Evolutionary conservation across 2,797 vertebrate genomes (phyloP).

Genomic region (Apogon hyalosoma): DNA sequence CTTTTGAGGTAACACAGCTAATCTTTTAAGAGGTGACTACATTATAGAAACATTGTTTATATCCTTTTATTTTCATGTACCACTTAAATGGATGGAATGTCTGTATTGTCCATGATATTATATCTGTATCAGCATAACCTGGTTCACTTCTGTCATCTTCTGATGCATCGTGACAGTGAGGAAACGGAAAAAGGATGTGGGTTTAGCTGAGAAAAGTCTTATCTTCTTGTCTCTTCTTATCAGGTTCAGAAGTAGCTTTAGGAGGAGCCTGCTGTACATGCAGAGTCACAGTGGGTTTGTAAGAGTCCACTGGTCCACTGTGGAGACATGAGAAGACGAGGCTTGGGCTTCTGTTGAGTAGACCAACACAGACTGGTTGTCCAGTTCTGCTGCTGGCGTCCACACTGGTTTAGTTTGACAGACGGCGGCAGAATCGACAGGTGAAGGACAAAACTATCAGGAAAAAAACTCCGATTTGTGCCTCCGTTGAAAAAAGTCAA

Average conservation of each 20-base stretch:
- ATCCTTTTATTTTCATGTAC: slow-evolving; percentile 42
- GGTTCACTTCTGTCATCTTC: slow-evolving; percentile 20
- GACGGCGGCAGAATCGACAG: slow-evolving; percentile 11
- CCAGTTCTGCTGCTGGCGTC: slow-evolving; percentile 1
- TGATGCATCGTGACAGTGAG: slow-evolving; percentile 28
- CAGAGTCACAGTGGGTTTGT: slow-evolving; percentile 32
- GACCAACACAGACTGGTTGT: background rate
- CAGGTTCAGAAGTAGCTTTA: slow-evolving; percentile 5
- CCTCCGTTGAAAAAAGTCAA: slow-evolving; percentile 6
- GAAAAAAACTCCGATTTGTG: slow-evolving; percentile 27
- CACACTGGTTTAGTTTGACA: slow-evolving; percentile 5
- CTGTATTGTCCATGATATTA: slow-evolving; percentile 33
- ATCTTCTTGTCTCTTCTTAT: slow-evolving; percentile 22
- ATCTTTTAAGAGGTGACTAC: slow-evolving; percentile 53
- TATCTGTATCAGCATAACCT: slow-evolving; percentile 17
- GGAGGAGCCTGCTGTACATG: slow-evolving; percentile 8
- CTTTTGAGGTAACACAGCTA: slow-evolving; percentile 66
- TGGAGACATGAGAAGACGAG: slow-evolving; percentile 12
- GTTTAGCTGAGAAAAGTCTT: slow-evolving; percentile 16
- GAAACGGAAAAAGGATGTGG: slow-evolving; percentile 3
- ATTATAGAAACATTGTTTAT: slow-evolving; percentile 38
- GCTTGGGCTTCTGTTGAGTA: slow-evolving; percentile 13
- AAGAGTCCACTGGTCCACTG: slow-evolving; percentile 21
- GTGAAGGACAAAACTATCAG: background rate
- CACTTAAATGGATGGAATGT: slow-evolving; percentile 41